Evolutionary conservation across 1,140 invertebrate genomes (phyloP).

Genomic region (Reticulitermes speratus): DNA sequence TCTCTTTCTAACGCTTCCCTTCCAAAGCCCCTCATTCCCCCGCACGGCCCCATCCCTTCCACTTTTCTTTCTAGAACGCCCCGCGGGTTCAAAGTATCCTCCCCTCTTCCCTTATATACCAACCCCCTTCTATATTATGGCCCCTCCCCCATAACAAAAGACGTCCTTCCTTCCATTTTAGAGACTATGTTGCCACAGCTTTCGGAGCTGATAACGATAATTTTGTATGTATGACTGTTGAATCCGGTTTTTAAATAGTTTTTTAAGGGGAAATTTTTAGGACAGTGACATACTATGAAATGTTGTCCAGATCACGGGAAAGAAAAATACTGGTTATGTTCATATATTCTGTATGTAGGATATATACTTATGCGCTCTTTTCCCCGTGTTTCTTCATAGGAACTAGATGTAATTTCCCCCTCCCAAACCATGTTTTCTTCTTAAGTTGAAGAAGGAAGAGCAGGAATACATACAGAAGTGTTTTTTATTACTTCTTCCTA

Average conservation of each 20-base stretch:
- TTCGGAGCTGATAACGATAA: constrained; percentile 1
- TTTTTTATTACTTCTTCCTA: constrained; percentile 1
- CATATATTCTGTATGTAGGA: not conserved
- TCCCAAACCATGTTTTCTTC: not conserved
- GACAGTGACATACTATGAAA: not conserved
- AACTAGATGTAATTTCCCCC: not conserved
- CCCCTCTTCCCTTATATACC: not conserved
- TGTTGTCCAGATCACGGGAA: not conserved
- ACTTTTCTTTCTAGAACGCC: constrained; percentile 11
- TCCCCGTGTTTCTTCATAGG: not conserved
- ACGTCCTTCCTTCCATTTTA: not conserved
- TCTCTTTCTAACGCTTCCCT: not conserved
- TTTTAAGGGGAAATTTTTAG: not conserved
- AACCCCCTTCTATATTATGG: not conserved
- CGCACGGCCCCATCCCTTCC: not conserved
- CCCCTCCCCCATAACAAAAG: constrained; percentile 13
- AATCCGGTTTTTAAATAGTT: constrained; percentile 11
- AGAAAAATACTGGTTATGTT: not conserved
- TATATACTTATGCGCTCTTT: not conserved
- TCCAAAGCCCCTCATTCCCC: not conserved
- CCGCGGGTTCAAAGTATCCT: not conserved
- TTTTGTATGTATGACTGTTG: constrained; percentile 6
- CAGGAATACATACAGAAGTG: not conserved
- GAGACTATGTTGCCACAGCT: not conserved
- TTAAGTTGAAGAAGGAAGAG: not conserved